Evolutionary conservation across 2,888 invertebrate species (phyloP).

Genomic region (Drosophila bunnanda): DNA sequence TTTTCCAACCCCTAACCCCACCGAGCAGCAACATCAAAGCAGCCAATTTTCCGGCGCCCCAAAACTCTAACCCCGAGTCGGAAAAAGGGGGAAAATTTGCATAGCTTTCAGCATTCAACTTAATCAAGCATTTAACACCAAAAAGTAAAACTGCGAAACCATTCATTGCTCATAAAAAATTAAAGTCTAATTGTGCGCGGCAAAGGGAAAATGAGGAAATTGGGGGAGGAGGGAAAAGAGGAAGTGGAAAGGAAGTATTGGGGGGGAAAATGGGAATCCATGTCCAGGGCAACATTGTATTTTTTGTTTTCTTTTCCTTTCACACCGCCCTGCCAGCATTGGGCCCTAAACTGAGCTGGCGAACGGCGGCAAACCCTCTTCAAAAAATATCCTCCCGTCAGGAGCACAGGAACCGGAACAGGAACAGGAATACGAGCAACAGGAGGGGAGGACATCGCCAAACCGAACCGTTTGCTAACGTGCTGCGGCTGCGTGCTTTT

Average conservation of each 20-base stretch:
- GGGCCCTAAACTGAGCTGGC: constrained; percentile 66
- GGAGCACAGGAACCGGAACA: constrained; percentile 29
- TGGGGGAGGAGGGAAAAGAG: neutral
- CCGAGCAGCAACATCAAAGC: constrained; percentile 37
- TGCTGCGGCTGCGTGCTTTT: constrained; percentile 74
- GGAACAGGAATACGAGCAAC: constrained; percentile 26
- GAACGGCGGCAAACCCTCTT: constrained; percentile 56
- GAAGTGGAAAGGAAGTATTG: neutral
- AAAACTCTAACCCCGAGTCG: neutral
- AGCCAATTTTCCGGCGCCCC: constrained; percentile 44
- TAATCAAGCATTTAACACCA: constrained; percentile 77
- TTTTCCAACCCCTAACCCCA: constrained; percentile 2
- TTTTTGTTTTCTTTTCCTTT: constrained; percentile 66
- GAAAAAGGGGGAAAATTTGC: constrained; percentile 51
- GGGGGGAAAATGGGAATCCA: constrained; percentile 19
- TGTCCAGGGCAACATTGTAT: constrained; percentile 51
- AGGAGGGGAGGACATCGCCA: constrained; percentile 28
- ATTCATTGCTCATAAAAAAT: constrained; percentile 78
- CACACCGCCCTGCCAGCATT: constrained; percentile 26
- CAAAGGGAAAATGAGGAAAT: constrained; percentile 20
- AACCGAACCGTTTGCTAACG: constrained; percentile 50
- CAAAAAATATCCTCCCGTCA: constrained; percentile 39
- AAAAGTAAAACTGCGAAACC: constrained; percentile 69
- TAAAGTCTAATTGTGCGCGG: constrained; percentile 71
- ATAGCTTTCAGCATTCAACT: constrained; percentile 61